These are phyloP conservation scores for Nothocercus nigrocapillus DNA, from an alignment of 2,113 vertebrate genomes.

Conservation along the genomic window DNA sequence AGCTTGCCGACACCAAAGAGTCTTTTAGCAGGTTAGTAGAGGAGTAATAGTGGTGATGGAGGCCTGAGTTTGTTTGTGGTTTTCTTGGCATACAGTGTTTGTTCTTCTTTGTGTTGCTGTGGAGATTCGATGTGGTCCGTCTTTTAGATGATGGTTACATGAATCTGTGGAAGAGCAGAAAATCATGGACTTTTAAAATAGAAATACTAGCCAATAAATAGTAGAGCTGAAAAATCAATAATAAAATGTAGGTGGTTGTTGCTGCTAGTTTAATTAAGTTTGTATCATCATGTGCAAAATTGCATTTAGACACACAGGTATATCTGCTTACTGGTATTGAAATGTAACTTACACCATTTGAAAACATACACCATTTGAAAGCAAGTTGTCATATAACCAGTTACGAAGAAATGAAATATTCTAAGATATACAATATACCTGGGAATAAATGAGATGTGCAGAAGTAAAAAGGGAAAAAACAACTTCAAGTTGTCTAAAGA, in stretches of 20 bases:
- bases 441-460: conserved; percentile 72
- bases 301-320: conserved; percentile 5
- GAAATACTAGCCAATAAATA: conserved; percentile 69
- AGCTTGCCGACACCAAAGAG: background rate
- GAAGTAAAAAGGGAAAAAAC: conserved; percentile 59
- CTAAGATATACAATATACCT: conserved; percentile 50
- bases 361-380: conserved; percentile 41
- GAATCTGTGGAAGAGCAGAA: conserved; percentile 6
- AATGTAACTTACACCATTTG: conserved; percentile 2
- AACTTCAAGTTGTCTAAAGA: conserved; percentile 59
- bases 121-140: background rate
- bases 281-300: conserved; percentile 40
- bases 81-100: background rate
- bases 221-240: conserved; percentile 68
- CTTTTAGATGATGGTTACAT: conserved; percentile 3
- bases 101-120: background rate
- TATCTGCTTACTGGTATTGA: conserved; percentile 35
- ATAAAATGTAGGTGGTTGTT: conserved; percentile 60
- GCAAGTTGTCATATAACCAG: conserved; percentile 53
- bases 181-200: conserved; percentile 56
- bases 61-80: background rate
- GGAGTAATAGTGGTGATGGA: background rate
- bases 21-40: background rate
- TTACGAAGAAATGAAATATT: conserved; percentile 72
- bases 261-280: conserved; percentile 72